Conservation (phyloP, 1,140 invertebrate genomes). For the Psilanteris sp. region DNA sequence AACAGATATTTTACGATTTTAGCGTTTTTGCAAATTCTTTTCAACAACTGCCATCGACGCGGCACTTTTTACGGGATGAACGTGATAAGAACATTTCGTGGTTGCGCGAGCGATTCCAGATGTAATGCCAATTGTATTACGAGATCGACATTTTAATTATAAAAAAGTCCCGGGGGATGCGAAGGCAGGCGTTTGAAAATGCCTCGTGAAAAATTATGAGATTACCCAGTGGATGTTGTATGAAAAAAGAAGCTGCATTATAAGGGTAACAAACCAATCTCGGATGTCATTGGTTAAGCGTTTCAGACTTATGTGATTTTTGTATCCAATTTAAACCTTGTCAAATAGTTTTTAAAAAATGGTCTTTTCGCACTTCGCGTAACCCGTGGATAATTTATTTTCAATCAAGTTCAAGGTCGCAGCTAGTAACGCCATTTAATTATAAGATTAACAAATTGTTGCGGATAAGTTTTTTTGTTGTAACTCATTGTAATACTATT, state of each 20-base stretch:
- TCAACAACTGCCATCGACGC: too few species aligned
- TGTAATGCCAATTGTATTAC: too few species aligned
- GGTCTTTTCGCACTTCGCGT: constrained; percentile 6
- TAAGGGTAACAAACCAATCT: constrained; percentile 30
- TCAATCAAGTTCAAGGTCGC: too few species aligned
- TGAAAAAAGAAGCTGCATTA: constrained; percentile 11
- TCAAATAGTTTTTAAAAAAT: constrained; percentile 27
- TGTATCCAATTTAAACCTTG: constrained; percentile 28
- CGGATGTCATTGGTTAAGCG: constrained; percentile 31
- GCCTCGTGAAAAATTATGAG: constrained; percentile 28
- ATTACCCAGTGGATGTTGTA: constrained; percentile 8
- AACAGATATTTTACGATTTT: constrained; percentile 26
- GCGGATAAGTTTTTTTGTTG: too few species aligned
- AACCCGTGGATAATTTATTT: constrained; percentile 13
- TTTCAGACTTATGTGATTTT: constrained; percentile 19
- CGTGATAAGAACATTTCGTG: too few species aligned
- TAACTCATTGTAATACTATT: too few species aligned
- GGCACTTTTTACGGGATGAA: too few species aligned
- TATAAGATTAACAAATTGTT: too few species aligned
- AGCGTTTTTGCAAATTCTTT: constrained; percentile 15
- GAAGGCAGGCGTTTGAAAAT: constrained; percentile 38
- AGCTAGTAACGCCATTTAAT: too few species aligned
- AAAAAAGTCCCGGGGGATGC: constrained; percentile 37
- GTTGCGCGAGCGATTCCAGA: too few species aligned
- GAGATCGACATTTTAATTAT: constrained; percentile 20